Percentiles rank a stretch among this genome's conserved stretches.
These are phyloP conservation scores for Percopsis transmontana DNA, from an alignment of 2,113 vertebrate species.

Conservation along the genomic window DNA sequence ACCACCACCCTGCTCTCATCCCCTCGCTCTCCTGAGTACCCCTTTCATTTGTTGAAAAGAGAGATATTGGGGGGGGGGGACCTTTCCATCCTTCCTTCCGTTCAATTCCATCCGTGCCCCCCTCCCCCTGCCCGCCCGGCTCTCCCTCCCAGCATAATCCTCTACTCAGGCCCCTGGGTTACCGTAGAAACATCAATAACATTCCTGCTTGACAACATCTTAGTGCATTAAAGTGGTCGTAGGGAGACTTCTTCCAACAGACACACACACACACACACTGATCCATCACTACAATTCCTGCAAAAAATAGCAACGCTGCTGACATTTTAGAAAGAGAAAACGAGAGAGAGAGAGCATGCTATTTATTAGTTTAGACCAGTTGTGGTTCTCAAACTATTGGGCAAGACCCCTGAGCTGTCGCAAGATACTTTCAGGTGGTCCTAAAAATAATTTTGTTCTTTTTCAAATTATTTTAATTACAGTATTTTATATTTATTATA, in stretches of 20 bases:
- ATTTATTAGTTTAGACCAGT: too few relatives aligned
- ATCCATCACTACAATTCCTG: conserved; percentile 55
- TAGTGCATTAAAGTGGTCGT: conserved; percentile 80
- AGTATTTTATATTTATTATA: too few relatives aligned
- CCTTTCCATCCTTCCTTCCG: conserved; percentile 13
- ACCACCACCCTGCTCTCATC: conserved; percentile 30
- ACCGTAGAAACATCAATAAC: conserved; percentile 87
- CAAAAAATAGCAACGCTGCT: conserved; percentile 51
- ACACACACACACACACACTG: conserved; percentile 1
- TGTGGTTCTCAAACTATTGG: too few relatives aligned
- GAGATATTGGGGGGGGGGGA: conserved; percentile 13
- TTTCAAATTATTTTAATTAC: too few relatives aligned
- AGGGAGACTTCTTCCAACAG: conserved; percentile 54
- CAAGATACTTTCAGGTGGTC: too few relatives aligned
- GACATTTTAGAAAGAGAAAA: conserved; percentile 4
- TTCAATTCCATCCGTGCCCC: conserved; percentile 47
- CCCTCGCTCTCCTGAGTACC: conserved; percentile 27
- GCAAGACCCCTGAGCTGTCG: too few relatives aligned
- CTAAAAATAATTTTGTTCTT: too few relatives aligned
- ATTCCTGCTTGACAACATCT: conserved; percentile 83
- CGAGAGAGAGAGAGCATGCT: neutral
- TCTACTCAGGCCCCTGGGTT: conserved; percentile 75
- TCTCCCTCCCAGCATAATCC: conserved; percentile 74
- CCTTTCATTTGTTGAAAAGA: conserved; percentile 23
- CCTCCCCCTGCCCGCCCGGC: conserved; percentile 43